Conservation (phyloP, 2,888 invertebrate species). For the Tinea trinotella region DNA sequence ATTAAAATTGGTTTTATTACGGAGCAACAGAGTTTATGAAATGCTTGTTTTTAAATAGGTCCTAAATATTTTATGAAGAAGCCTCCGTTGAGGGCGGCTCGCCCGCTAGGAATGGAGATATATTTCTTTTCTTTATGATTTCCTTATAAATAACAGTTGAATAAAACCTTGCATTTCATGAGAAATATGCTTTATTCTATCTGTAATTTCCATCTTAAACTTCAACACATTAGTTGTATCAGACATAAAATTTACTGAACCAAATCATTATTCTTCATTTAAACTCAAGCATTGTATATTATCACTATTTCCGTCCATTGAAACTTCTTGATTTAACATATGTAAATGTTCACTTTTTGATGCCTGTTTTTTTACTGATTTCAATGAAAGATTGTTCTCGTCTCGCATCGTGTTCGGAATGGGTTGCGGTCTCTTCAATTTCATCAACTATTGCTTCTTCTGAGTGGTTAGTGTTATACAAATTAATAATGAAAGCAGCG, state of each 20-base stretch:
- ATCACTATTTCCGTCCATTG: slow-evolving; percentile 59
- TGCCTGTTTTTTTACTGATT: slow-evolving; percentile 35
- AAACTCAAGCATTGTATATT: slow-evolving; percentile 43
- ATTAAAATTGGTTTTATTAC: slow-evolving; percentile 18
- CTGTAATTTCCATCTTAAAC: too few species aligned
- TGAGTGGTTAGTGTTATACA: background rate
- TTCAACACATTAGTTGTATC: too few species aligned
- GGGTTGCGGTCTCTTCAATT: background rate
- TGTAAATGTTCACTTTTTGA: slow-evolving; percentile 24
- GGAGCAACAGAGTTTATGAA: slow-evolving; percentile 17
- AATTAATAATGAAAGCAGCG: slow-evolving; percentile 6
- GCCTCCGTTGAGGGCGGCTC: slow-evolving; percentile 9
- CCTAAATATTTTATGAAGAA: slow-evolving; percentile 18
- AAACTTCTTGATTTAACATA: slow-evolving; percentile 36
- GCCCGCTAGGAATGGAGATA: slow-evolving; percentile 1
- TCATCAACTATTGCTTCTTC: background rate
- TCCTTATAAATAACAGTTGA: slow-evolving; percentile 1
- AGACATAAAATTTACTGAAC: background rate
- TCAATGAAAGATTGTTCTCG: slow-evolving; percentile 36
- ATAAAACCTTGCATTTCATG: background rate
- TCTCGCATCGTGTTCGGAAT: slow-evolving; percentile 21
- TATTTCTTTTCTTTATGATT: slow-evolving; percentile 12
- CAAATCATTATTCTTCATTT: background rate
- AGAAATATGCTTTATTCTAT: background rate
- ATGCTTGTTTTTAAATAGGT: slow-evolving; percentile 17